Base-by-base conservation (phyloP, 2,888 invertebrate species). In the Oligia fasciuncula region DNA sequence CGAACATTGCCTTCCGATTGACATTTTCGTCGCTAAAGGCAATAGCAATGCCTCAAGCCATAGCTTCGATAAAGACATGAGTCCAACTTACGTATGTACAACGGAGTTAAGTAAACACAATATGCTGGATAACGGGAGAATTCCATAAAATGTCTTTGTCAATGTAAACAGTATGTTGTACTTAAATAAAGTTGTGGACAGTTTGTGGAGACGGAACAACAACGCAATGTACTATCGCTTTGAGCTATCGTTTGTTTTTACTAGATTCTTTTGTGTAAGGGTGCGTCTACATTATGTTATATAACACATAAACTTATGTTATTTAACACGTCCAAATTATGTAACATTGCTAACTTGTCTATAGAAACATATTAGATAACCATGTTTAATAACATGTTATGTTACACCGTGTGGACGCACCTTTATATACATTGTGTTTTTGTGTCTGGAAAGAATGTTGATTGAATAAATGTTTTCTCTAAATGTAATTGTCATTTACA, bases 151-250 rank as follows among this genome's bases (percentile, higher is more conserved):
- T 78, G 80, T 80, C 73, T 79, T 79, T 49, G 72, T 72, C 76
- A 77, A 76, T 86, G 87, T 84, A 85, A 86, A 85, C 86, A 83
- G 68, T 57, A 79, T 65, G 79, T 73, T 79, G 76, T 83, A 86
- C 84, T 86, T 77, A 80, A 86, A 80, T 86, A 86, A 80, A 86
- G 84, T 85, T 85, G 85, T 72, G 75, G 77, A 86, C 68, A 76
- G 74, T 79, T 67, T 68, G 76, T 23, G 72, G 54, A 65, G 29
- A 66, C 40, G 51, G 46, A 73, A 76, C 71, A 75, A 77, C 76
- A 77, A 51, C 77, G 75, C 66, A 14, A 80, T 86, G 80, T 86
- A 60, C 72, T 73, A 76, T 80, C 54, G 76, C 77, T 80, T 77
- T 69, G 78, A 77, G 77, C 68, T 75, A 73, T 80, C 68, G 66